phyloP scores from a whole-genome alignment of 2,888 invertebrate genomes.

The Lycia hirtaria region DNA sequence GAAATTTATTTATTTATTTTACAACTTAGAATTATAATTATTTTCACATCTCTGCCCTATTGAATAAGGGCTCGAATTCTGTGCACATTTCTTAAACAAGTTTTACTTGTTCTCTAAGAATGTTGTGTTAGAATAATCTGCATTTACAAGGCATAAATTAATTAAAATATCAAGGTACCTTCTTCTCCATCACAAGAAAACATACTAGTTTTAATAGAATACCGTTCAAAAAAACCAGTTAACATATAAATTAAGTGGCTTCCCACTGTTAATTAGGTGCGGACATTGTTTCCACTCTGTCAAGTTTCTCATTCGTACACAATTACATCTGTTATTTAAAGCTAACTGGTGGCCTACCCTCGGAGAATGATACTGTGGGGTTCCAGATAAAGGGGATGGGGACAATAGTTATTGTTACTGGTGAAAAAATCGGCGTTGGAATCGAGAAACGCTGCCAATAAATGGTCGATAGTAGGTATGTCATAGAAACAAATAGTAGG shows the following conservation, averaged over 20 bases:
- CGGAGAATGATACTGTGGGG: constrained; percentile 26
- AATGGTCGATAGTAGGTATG: too few species aligned
- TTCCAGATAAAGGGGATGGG: constrained; percentile 13
- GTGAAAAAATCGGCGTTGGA: constrained; percentile 4
- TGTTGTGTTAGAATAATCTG: too few species aligned
- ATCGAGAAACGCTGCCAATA: too few species aligned
- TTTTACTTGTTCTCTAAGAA: too few species aligned
- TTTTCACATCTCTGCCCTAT: too few species aligned
- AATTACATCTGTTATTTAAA: constrained; percentile 75
- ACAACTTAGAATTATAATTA: too few species aligned
- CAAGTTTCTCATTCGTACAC: constrained; percentile 68
- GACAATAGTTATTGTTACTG: constrained; percentile 14
- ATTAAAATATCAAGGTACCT: neutral
- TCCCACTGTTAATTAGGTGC: constrained; percentile 56
- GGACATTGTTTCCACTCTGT: constrained; percentile 62
- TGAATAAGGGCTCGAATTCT: too few species aligned
- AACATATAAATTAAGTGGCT: constrained; percentile 47
- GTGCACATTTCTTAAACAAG: too few species aligned
- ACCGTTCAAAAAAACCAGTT: constrained; percentile 38
- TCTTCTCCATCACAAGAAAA: neutral
- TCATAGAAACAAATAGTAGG: too few species aligned
- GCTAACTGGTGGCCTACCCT: constrained; percentile 39
- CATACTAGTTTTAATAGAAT: constrained; percentile 21
- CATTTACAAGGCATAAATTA: too few species aligned
- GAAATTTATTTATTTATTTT: too few species aligned